phyloP scores from a whole-genome alignment of 2,797 vertebrate genomes.

The Pseudochromis fuscus region DNA sequence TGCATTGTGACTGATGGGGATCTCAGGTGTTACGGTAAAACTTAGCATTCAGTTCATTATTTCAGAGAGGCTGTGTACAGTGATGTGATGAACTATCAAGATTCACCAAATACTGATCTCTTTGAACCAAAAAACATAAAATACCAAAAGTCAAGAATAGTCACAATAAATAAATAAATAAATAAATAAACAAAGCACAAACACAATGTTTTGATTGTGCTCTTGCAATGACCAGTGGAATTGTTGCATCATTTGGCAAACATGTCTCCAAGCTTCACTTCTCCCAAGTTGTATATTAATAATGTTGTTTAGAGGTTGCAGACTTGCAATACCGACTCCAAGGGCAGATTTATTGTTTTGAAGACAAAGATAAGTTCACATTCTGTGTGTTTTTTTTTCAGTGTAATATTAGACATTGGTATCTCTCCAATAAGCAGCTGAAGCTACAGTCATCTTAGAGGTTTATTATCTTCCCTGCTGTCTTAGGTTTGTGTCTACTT shows the following conservation, averaged over 20 bases:
- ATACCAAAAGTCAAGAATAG: not conserved
- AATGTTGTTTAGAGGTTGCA: not conserved
- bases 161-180: not conserved
- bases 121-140: not conserved
- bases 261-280: not conserved
- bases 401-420: not conserved
- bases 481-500: not conserved
- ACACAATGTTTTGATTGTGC: conserved; percentile 8
- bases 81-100: conserved; percentile 4
- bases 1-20: conserved; percentile 15
- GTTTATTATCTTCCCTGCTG: too few relatives aligned
- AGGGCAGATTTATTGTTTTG: not conserved
- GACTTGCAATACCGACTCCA: not conserved
- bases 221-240: conserved; percentile 14
- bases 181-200: too few relatives aligned
- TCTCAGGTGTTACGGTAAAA: conserved; percentile 9
- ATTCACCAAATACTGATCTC: not conserved
- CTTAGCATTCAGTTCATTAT: too few relatives aligned
- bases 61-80: not conserved
- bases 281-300: not conserved
- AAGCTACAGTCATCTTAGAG: too few relatives aligned
- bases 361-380: not conserved
- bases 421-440: too few relatives aligned
- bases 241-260: conserved; percentile 15
- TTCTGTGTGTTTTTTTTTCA: not conserved